Base-by-base conservation (phyloP, 53 echinoderm and acorn worm species). In the Luidia sarsii region DNA sequence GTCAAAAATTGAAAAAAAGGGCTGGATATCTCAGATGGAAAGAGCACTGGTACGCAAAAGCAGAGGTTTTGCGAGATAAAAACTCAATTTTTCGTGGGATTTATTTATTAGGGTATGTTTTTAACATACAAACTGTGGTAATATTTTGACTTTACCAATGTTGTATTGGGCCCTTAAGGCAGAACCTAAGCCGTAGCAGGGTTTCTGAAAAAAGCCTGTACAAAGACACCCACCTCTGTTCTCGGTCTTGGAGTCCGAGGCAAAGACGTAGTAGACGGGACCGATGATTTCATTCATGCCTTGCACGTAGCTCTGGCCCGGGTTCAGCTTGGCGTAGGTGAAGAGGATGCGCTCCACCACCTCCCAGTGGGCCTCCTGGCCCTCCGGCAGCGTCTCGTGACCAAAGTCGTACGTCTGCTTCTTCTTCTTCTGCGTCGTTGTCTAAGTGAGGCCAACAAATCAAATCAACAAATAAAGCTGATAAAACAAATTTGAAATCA, bases 271-370 rank as follows among this genome's bases (percentile, higher is more conserved):
- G 88, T 96, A 96, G 28, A 96, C 80, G 18, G 96, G 90, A 4
- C 96, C 96, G 16, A 96, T 93, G 83, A 96, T 96, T 61, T 96
- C 96, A 75, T 96, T 96, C 96, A 96, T 96, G 6, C 96, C 96
- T 46, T 96, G 96, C 0, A 96, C 96, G 11, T 96, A 96, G n/a
- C 90, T 86, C 86, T 96, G 96, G 18, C 96, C 96, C 3, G 96
- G 96, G 64, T 96, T 96, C 29, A 96, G 83, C 83, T 96, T 96
- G 65, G 96, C 93, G 57, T 96, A 96, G 65, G 93, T 90, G 81
- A 96, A 96, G 7, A 96, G 82, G 23, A 96, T 93, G 25, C 97
- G 71, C 67, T 97, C 97, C 33, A 94, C 68, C 4, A 97, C 97
- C 54, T 97, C 97, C 97, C 97, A 97, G 38, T 94, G 97, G 15